phyloP scores from a whole-genome alignment of 2,888 invertebrate genomes.

The Volucella inflata region DNA sequence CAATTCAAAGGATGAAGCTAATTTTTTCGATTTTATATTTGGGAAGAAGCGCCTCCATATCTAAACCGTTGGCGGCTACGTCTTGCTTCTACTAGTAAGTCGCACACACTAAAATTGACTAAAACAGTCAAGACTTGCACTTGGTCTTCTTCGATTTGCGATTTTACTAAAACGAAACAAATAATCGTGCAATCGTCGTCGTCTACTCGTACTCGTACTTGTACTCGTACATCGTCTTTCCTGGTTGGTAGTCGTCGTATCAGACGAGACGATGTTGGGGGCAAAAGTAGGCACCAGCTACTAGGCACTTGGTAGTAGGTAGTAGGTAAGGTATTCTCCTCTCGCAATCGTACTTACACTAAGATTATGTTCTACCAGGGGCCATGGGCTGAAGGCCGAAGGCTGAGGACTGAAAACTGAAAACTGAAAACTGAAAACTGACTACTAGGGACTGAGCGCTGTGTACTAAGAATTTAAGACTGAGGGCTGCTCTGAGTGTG shows the following conservation, averaged over 20 bases:
- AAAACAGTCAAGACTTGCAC: not conserved
- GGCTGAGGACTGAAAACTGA: not conserved
- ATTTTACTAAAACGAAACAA: slow-evolving; percentile 64
- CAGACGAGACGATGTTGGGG: slow-evolving; percentile 15
- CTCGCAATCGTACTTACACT: slow-evolving; percentile 58
- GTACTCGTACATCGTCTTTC: too few relatives aligned
- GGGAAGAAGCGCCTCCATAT: slow-evolving; percentile 21
- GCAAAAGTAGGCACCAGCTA: slow-evolving; percentile 27
- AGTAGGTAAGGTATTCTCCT: slow-evolving; percentile 29
- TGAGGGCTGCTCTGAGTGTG: too few relatives aligned
- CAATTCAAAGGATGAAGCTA: slow-evolving; percentile 27
- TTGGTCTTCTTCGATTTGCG: slow-evolving; percentile 68
- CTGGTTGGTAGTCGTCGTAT: not conserved
- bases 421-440: not conserved
- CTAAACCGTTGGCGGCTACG: slow-evolving; percentile 35
- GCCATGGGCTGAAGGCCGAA: slow-evolving; percentile 8
- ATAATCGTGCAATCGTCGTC: slow-evolving; percentile 65
- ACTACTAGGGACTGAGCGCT: not conserved
- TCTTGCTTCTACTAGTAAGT: slow-evolving; percentile 70
- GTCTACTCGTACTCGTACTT: not conserved
- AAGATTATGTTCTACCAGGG: not conserved
- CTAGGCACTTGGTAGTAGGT: not conserved
- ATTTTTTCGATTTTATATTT: slow-evolving; percentile 41
- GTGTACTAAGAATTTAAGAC: not conserved
- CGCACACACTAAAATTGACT: slow-evolving; percentile 70